Evolutionary conservation across 1,140 invertebrate genomes (phyloP).

Genomic region (Drosophila parabipectinata): DNA sequence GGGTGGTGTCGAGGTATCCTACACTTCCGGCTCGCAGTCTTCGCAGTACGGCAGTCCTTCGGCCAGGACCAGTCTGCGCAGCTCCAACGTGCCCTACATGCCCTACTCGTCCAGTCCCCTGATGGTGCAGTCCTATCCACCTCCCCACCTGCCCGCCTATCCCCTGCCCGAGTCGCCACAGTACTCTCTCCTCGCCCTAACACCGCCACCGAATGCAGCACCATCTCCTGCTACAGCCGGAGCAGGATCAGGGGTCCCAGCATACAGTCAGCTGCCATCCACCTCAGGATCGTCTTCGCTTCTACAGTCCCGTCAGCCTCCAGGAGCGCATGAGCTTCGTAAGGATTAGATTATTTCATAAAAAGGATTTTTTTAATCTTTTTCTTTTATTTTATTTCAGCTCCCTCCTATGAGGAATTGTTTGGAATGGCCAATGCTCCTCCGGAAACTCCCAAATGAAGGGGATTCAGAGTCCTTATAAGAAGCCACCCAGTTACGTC

Average conservation of each 20-base stretch:
- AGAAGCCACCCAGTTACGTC: conserved; percentile 69
- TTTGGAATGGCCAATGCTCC: conserved; percentile 73
- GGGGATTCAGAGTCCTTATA: background rate
- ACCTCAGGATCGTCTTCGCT: conserved; percentile 57
- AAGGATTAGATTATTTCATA: conserved; percentile 24
- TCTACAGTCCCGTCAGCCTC: conserved; percentile 43
- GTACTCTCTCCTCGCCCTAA: conserved; percentile 54
- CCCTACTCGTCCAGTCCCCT: conserved; percentile 76
- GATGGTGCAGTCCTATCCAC: conserved; percentile 76
- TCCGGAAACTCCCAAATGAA: conserved; percentile 61
- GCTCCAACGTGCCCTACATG: conserved; percentile 74
- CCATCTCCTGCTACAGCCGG: conserved; percentile 1
- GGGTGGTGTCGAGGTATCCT: conserved; percentile 59
- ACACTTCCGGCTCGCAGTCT: conserved; percentile 72
- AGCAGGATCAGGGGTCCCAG: conserved; percentile 20
- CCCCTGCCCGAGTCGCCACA: conserved; percentile 70
- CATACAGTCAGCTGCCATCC: conserved; percentile 66
- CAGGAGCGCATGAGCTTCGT: conserved; percentile 71
- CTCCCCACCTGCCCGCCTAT: conserved; percentile 66
- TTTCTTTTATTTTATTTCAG: conserved; percentile 23
- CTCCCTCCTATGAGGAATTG: conserved; percentile 80
- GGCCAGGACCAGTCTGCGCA: conserved; percentile 62
- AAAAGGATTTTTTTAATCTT: background rate
- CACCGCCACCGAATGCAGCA: conserved; percentile 27
- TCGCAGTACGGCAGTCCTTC: conserved; percentile 76